These are phyloP conservation scores for Brachionus angularis DNA, from an alignment of 1,140 invertebrate genomes.

Conservation along the genomic window DNA sequence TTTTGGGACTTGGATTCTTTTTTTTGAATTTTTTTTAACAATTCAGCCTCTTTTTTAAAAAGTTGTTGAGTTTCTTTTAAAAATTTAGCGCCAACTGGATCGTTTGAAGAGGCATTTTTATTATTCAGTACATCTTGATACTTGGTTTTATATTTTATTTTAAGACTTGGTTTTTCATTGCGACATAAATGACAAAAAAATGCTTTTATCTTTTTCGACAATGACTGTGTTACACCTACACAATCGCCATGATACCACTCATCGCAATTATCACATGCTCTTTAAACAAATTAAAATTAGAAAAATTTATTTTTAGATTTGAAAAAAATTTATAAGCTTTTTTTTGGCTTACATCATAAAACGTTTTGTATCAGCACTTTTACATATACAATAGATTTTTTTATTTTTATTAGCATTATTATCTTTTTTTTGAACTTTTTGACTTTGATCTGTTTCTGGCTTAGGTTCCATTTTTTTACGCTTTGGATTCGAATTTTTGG, in stretches of 20 bases:
- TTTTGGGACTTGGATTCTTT: slow-evolving; percentile 55
- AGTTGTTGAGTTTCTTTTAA: not conserved
- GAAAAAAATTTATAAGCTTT: not conserved
- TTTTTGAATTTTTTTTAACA: slow-evolving; percentile 61
- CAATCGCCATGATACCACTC: slow-evolving; percentile 98
- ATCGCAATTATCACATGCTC: slow-evolving; percentile 90
- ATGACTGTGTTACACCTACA: slow-evolving; percentile 85
- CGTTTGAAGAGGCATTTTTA: not conserved
- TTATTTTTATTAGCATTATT: not conserved
- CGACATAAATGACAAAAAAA: slow-evolving; percentile 72
- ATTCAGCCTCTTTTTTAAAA: slow-evolving; percentile 27
- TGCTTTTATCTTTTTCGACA: slow-evolving; percentile 85
- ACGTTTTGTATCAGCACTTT: slow-evolving; percentile 80
- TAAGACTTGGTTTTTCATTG: slow-evolving; percentile 73
- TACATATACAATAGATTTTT: slow-evolving; percentile 83
- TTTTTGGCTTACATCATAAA: slow-evolving; percentile 85
- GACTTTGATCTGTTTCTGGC: not conserved
- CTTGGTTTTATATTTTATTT: slow-evolving; percentile 65
- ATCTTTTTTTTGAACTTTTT: not conserved
- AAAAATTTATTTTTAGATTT: not conserved
- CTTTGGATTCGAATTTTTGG: too few species aligned
- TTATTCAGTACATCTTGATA: slow-evolving; percentile 47
- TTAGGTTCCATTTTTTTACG: not conserved
- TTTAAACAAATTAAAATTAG: slow-evolving; percentile 52
- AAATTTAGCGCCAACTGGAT: slow-evolving; percentile 7